Evolutionary conservation across 2,797 vertebrate species (phyloP).

Genomic region (Siniperca undulata): DNA sequence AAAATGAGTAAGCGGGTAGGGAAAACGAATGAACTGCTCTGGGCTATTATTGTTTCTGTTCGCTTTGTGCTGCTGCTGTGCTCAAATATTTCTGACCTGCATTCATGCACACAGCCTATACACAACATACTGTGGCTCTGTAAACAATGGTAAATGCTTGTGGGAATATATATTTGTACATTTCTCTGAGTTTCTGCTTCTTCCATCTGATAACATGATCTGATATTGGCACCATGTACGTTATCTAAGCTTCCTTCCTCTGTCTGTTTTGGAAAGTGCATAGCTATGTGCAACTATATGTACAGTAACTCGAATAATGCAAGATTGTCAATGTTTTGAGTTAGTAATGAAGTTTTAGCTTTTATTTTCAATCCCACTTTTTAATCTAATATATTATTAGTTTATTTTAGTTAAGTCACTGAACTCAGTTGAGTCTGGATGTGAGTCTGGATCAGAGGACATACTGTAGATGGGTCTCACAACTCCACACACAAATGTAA

Average conservation of each 20-base stretch:
- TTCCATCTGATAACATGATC: not conserved
- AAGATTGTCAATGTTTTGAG: not conserved
- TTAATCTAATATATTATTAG: not conserved
- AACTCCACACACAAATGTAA: not conserved
- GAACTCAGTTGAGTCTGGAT: not conserved
- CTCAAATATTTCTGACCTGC: slow-evolving; percentile 42
- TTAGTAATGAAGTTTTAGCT: too few relatives aligned
- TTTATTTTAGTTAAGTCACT: too few relatives aligned
- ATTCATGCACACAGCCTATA: slow-evolving; percentile 18
- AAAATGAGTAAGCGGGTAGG: slow-evolving; percentile 48
- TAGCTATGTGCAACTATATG: not conserved
- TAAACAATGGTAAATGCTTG: slow-evolving; percentile 25
- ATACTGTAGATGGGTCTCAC: not conserved
- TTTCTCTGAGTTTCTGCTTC: slow-evolving; percentile 4
- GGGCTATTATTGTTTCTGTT: slow-evolving; percentile 65
- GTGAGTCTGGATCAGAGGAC: too few relatives aligned
- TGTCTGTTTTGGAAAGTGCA: not conserved
- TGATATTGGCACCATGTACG: not conserved
- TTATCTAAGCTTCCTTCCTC: not conserved
- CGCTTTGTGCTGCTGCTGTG: slow-evolving; percentile 12
- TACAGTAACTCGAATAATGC: not conserved
- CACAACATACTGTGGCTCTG: slow-evolving; percentile 26
- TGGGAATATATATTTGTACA: slow-evolving; percentile 25
- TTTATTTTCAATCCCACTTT: not conserved
- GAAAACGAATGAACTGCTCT: slow-evolving; percentile 59